A percentile compares a stretch with the other conserved stretches of the same genome.
Conservation (phyloP, 2,797 vertebrate genomes). For the Gambusia yucatana region DNA sequence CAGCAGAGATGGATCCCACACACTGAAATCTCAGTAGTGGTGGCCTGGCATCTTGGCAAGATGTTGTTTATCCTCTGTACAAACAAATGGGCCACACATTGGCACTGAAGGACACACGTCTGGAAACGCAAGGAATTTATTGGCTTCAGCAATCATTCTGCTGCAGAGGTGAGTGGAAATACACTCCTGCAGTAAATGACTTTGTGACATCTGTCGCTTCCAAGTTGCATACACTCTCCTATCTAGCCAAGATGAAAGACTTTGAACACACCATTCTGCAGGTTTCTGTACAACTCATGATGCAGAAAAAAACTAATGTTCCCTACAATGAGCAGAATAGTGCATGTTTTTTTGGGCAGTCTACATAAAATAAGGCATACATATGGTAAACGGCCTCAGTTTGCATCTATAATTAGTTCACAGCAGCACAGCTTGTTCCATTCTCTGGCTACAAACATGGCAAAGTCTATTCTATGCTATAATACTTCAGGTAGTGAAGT, state of each 20-base stretch:
- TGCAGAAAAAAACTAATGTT: neutral
- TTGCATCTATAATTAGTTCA: conserved; percentile 33
- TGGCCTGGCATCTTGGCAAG: conserved; percentile 42
- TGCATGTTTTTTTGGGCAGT: neutral
- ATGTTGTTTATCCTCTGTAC: conserved; percentile 48
- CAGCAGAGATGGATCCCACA: conserved; percentile 44
- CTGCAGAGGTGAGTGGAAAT: conserved; percentile 45
- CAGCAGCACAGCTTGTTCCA: conserved; percentile 17
- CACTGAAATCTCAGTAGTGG: conserved; percentile 39
- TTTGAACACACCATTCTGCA: conserved; percentile 1
- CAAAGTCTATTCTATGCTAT: conserved; percentile 33
- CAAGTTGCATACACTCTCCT: conserved; percentile 29
- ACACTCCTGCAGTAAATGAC: conserved; percentile 28
- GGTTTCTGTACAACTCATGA: conserved; percentile 17
- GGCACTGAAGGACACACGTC: conserved; percentile 37
- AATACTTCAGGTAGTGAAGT: conserved; percentile 21
- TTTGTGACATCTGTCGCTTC: conserved; percentile 20
- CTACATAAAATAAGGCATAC: conserved; percentile 4
- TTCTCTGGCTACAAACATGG: conserved; percentile 42
- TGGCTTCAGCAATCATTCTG: conserved; percentile 27
- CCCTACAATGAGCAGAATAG: conserved; percentile 4
- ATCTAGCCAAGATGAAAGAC: conserved; percentile 6
- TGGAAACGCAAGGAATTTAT: conserved; percentile 42
- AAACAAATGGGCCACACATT: conserved; percentile 61
- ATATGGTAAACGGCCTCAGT: neutral